Percentiles rank a stretch among this genome's conserved stretches.
phyloP scores from a whole-genome alignment of 2,888 invertebrate genomes.

The Drosophila neotestacea region DNA sequence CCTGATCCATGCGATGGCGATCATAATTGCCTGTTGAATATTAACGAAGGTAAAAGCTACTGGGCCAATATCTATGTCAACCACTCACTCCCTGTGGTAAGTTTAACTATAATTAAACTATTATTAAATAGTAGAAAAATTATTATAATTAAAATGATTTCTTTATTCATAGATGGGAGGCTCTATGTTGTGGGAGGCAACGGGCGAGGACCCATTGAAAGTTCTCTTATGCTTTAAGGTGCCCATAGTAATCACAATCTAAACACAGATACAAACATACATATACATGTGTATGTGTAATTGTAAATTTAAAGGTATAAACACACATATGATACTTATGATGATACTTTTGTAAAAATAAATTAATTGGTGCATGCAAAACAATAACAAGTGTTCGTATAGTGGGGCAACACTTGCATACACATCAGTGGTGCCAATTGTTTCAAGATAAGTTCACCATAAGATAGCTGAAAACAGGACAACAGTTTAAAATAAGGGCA shows the following conservation, averaged over 20 bases:
- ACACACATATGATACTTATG: constrained; percentile 40
- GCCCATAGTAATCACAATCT: constrained; percentile 74
- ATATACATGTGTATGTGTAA: neutral
- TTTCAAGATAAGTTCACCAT: no score
- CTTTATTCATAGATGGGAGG: constrained; percentile 83
- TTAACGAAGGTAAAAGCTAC: constrained; percentile 76
- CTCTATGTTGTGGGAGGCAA: constrained; percentile 82
- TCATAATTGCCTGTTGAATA: constrained; percentile 74
- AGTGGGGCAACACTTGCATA: constrained; percentile 33
- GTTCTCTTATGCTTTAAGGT: constrained; percentile 83
- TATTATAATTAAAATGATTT: neutral
- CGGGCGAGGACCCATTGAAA: constrained; percentile 62
- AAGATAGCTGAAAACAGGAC: no score
- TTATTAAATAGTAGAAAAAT: neutral
- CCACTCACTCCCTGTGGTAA: constrained; percentile 78
- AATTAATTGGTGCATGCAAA: constrained; percentile 77
- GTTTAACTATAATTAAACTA: constrained; percentile 11
- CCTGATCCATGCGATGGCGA: constrained; percentile 83
- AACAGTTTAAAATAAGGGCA: no score
- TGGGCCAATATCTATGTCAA: constrained; percentile 80
- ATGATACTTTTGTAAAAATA: constrained; percentile 56
- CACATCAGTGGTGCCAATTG: no score
- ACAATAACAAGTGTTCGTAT: constrained; percentile 43
- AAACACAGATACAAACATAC: constrained; percentile 31
- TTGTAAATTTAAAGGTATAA: neutral